Percentiles rank a stretch among this genome's conserved stretches.
These are phyloP conservation scores for Agriopis leucophaearia DNA, from an alignment of 2,888 invertebrate genomes.

Conservation along the genomic window DNA sequence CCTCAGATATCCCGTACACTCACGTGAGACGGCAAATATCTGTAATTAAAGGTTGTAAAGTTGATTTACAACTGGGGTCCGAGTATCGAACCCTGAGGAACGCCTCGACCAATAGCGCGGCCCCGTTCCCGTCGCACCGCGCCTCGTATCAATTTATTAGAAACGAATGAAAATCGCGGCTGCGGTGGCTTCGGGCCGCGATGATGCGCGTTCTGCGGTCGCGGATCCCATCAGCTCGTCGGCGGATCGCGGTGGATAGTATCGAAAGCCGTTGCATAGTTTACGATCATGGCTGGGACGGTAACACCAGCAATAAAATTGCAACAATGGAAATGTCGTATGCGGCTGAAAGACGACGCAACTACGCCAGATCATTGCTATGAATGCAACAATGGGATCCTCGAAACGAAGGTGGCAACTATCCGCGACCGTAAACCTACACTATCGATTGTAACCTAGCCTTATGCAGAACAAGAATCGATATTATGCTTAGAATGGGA, in stretches of 20 bases:
- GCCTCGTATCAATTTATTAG: conserved; percentile 85
- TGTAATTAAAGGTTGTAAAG: conserved; percentile 87
- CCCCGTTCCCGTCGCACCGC: conserved; percentile 63
- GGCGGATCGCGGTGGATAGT: conserved; percentile 73
- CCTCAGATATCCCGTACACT: conserved; percentile 82
- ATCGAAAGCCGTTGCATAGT: conserved; percentile 79
- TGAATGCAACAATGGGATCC: conserved; percentile 84
- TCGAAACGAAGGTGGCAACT: conserved; percentile 81
- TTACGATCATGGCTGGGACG: conserved; percentile 81
- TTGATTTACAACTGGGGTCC: conserved; percentile 83
- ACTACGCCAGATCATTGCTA: conserved; percentile 80
- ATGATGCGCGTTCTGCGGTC: conserved; percentile 81
- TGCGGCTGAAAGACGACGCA: conserved; percentile 81
- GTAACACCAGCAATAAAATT: conserved; percentile 85
- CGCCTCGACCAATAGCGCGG: conserved; percentile 78
- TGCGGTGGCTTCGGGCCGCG: conserved; percentile 80
- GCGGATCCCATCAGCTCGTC: conserved; percentile 75
- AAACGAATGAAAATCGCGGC: conserved; percentile 82
- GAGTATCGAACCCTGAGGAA: conserved; percentile 78
- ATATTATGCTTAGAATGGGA: conserved; percentile 45
- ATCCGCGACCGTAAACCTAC: conserved; percentile 74
- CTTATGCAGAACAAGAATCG: conserved; percentile 45
- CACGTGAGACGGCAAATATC: conserved; percentile 85
- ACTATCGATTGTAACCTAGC: conserved; percentile 64
- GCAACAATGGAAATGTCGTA: conserved; percentile 85